Base-by-base conservation (phyloP, 2,113 vertebrate genomes). In the Austrofundulus limnaeus region DNA sequence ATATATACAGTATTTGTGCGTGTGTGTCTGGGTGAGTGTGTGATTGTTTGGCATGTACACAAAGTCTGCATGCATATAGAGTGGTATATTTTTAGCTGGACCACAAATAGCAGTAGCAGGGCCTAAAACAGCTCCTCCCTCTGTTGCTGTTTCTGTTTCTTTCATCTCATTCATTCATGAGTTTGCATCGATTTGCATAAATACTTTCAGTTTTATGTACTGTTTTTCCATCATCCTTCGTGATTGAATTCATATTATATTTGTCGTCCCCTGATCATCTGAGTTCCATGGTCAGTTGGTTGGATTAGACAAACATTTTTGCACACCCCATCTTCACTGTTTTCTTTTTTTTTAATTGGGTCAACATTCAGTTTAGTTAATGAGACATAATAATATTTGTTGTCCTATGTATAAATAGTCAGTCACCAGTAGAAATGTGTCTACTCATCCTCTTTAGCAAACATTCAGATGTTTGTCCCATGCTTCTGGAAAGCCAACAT, bases 41-140 rank as follows among this genome's bases (percentile, higher is more conserved):
- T 72, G 64, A 38, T 24, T 56, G 74, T 46, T 16, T n/a, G 15
- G 39, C 6, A 45, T 41, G 7, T 31, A 60, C 41, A 71, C 74
- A 72, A 67, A 72, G 69, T 71, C 65, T 81, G 74, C 48, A 73
- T 81, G 58, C 90, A 88, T 88, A 88, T 81, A 90, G 88, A 81
- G 14, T 0, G 63, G 85, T 91, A 91, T 92, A 91, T 92, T 91
- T 90, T 91, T 78, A 74, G 75, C 80, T 37, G 64, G 82, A 82
- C 81, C 68, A 38, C 83, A 82, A 90, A 91, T 92, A 89, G 87
- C 83, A 81, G 79, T 82, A 88, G 85, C 57, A 50, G n/a, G 53
- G 84, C 83, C 89, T 89, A 87, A 92, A 91, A 87, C 81, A 14
- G 86, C 80, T 75, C 14, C 78, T 28, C 68, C 70, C 73, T 85